phyloP scores from a whole-genome alignment of 2,888 invertebrate genomes.

The Cerceris ruficornis region DNA sequence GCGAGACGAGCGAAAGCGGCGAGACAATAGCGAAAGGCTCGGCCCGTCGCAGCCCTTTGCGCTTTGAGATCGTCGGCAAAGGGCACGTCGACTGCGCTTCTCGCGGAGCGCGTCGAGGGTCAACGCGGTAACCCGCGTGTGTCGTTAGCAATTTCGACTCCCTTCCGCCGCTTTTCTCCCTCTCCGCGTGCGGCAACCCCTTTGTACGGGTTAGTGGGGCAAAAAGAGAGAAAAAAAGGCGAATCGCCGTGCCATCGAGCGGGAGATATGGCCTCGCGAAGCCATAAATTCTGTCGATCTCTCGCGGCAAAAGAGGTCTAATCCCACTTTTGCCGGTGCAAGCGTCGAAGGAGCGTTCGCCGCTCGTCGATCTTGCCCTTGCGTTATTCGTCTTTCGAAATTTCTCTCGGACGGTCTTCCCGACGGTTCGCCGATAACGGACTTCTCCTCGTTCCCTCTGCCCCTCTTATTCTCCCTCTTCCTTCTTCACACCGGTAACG shows the following conservation, averaged over 20 bases:
- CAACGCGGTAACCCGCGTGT: conserved; percentile 53
- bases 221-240: conserved; percentile 20
- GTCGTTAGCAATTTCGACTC: conserved; percentile 59
- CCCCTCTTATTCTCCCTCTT: too few species aligned
- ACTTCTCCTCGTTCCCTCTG: conserved; percentile 21
- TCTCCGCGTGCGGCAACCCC: conserved; percentile 20
- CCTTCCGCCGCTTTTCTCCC: conserved; percentile 47
- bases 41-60: conserved; percentile 56
- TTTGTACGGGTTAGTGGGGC: conserved; percentile 27
- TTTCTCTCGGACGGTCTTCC: conserved; percentile 7
- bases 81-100: conserved; percentile 50
- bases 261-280: conserved; percentile 5
- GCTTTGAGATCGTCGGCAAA: conserved; percentile 56
- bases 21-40: conserved; percentile 51
- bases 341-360: neutral
- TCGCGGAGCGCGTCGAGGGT: conserved; percentile 39
- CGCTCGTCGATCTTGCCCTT: conserved; percentile 1
- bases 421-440: conserved; percentile 28
- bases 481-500: neutral
- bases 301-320: conserved; percentile 2
- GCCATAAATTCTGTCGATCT: conserved; percentile 3
- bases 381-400: conserved; percentile 34
- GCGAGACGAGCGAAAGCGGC: conserved; percentile 34
- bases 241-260: conserved; percentile 11
- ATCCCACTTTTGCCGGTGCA: neutral